Conservation (phyloP, 2,888 invertebrate species). For the Podabrus alpinus region DNA sequence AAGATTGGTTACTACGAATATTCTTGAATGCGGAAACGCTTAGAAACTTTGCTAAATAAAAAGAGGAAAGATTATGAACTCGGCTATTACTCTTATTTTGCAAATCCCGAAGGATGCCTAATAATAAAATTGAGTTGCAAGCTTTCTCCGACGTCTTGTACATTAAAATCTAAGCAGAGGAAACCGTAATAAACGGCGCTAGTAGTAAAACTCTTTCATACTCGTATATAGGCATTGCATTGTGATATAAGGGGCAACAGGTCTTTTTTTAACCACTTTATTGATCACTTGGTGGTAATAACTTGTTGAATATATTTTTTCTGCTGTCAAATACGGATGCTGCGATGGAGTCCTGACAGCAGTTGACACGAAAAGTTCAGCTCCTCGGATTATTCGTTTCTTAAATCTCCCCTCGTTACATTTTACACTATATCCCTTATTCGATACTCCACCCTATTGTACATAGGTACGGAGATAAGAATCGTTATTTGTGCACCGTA, state of each 20-base stretch:
- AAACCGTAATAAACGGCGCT: no score
- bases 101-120: no score
- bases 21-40: no score
- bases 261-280: not conserved
- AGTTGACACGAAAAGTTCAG: not conserved
- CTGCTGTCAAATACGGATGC: not conserved
- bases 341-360: not conserved
- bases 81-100: no score
- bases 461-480: not conserved
- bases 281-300: not conserved
- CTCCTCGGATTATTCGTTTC: not conserved
- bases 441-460: not conserved
- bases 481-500: not conserved
- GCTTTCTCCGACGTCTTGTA: no score
- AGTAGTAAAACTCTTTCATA: not conserved
- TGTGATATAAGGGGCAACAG: not conserved
- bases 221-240: not conserved
- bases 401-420: not conserved
- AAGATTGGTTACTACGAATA: no score
- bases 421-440: not conserved
- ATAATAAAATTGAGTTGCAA: no score
- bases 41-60: no score
- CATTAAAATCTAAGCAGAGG: no score
- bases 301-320: not conserved
- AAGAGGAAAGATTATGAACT: no score